Base-by-base conservation (phyloP, 2,113 vertebrate genomes). In the Zosterops hypoxanthus region DNA sequence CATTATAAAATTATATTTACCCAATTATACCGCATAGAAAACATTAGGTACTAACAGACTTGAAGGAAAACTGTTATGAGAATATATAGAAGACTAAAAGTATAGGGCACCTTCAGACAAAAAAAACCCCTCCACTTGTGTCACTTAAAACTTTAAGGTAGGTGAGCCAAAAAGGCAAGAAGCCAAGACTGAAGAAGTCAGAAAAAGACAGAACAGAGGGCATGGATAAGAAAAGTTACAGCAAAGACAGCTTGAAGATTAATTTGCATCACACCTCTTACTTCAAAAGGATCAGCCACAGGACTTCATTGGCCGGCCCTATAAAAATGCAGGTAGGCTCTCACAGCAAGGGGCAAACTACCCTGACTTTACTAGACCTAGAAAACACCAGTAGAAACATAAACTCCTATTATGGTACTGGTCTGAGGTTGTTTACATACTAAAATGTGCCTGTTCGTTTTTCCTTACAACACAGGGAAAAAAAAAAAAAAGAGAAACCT, bases 61-160 rank as follows among this genome's bases (percentile, higher is more conserved):
- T 84, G 29, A 59, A 77, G 52, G n/a, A 66, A 63, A 84, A 82
- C 13, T 64, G 7, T 13, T 56, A 14, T 21, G 28, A 56, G 18
- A 52, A 26, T 68, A 34, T 23, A 8, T 22, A 53, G 3, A 66
- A n/a, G 36, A 39, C 36, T 39, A 39, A 39, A 50, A n/a, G 7
- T 42, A 33, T 26, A 80, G 55, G 28, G 11, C 36, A 86, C 42
- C 46, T 81, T 73, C 56, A 70, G 25, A 36, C 8, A 66, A 44
- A 63, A 63, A 64, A 73, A 25, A 24, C 0, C 8, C 0, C 8
- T 71, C 6, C 18, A 16, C 28, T 63, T 34, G 4, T 24, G 34
- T 79, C n/a, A 31, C 44, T 80, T 44, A n/a, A 93, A 64, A 12
- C 9, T 76, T 81, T 25, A 18, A 41, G 33, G 19, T 49, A 41